A percentile compares a stretch with the other conserved stretches of the same genome.
Conservation (phyloP, 2,888 invertebrate genomes). For the Macaria notata region DNA sequence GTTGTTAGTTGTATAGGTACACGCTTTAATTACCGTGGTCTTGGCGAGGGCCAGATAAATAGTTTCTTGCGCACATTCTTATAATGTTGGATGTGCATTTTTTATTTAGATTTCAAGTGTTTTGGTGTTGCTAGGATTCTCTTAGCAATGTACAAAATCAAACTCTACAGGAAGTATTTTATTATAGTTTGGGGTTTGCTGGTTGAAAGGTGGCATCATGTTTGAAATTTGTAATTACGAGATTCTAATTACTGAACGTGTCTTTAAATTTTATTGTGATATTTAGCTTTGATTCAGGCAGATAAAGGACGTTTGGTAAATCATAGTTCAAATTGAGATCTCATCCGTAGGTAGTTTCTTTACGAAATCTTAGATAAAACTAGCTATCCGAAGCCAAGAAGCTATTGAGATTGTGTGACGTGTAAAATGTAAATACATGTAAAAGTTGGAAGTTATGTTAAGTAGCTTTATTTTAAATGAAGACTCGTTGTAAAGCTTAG, state of each 20-base stretch:
- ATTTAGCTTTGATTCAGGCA: constrained; percentile 67
- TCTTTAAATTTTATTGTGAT: constrained; percentile 64
- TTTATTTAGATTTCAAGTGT: background rate
- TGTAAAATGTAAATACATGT: constrained; percentile 41
- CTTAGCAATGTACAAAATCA: constrained; percentile 16
- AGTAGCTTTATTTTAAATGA: constrained; percentile 47
- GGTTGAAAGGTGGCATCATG: constrained; percentile 44
- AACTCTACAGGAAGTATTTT: background rate
- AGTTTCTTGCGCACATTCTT: background rate
- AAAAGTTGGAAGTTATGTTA: constrained; percentile 26
- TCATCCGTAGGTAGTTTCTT: constrained; percentile 76
- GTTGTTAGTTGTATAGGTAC: constrained; percentile 1
- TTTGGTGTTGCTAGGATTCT: constrained; percentile 15
- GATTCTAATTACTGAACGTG: constrained; percentile 54
- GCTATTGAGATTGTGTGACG: constrained; percentile 65
- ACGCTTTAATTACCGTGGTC: background rate
- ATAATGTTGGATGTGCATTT: too few species aligned
- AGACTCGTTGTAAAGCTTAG: constrained; percentile 68
- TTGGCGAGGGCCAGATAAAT: background rate
- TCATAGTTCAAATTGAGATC: constrained; percentile 80
- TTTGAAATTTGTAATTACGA: too few species aligned
- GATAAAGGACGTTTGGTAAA: constrained; percentile 64
- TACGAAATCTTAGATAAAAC: constrained; percentile 72
- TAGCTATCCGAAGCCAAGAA: constrained; percentile 77
- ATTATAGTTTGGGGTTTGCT: constrained; percentile 23